Percentiles rank a stretch among this genome's conserved stretches.
These are phyloP conservation scores for Chloebia gouldiae DNA, from an alignment of 2,113 vertebrate genomes.

Conservation along the genomic window DNA sequence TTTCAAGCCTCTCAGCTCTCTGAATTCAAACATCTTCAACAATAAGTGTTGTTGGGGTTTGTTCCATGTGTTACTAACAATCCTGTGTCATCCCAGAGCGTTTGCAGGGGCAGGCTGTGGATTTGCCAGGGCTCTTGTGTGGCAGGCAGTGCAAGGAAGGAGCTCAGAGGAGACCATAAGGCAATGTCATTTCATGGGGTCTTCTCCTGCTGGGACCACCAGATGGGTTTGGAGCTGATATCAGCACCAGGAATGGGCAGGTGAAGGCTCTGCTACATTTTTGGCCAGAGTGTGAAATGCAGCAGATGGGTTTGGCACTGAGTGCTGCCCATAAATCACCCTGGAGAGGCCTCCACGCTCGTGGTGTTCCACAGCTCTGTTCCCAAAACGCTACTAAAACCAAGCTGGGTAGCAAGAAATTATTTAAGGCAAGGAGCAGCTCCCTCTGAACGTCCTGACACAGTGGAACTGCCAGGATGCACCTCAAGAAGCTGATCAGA, in stretches of 20 bases:
- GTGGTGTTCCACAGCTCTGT: neutral
- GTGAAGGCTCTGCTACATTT: constrained; percentile 4
- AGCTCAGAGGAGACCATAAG: fast-evolving
- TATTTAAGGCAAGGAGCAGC: neutral
- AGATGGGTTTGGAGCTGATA: neutral
- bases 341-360: neutral
- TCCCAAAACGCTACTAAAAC: neutral
- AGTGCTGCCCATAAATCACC: neutral
- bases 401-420: neutral
- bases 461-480: neutral
- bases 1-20: neutral
- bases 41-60: neutral
- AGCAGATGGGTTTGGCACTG: constrained; percentile 27
- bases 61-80: neutral
- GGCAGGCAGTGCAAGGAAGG: fast-evolving
- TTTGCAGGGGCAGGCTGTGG: neutral
- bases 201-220: neutral
- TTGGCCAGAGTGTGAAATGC: neutral
- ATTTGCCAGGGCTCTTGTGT: neutral
- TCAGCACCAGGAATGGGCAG: neutral
- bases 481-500: neutral
- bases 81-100: neutral
- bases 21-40: neutral
- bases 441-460: fast-evolving
- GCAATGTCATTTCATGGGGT: neutral